Percentiles rank a stretch among this genome's conserved stretches.
These are phyloP conservation scores for Apteryx mantelli DNA, from an alignment of 2,113 vertebrate species.

Conservation along the genomic window DNA sequence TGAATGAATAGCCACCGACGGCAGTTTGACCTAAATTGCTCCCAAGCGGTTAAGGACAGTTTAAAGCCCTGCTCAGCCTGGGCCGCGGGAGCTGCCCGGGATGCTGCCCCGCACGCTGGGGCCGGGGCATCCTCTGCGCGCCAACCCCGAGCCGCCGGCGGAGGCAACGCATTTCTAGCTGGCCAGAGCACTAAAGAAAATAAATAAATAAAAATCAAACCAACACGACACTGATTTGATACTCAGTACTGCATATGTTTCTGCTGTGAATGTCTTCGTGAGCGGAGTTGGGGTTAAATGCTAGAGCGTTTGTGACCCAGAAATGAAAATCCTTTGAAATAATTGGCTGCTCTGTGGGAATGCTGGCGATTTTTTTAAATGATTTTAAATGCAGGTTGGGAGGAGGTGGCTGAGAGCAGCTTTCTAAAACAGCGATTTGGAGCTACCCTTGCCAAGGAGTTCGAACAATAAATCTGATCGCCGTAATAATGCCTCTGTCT, in stretches of 20 bases:
- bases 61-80: neutral
- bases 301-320: neutral
- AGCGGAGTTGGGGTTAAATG: constrained; percentile 4
- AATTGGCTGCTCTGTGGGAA: neutral
- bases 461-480: neutral
- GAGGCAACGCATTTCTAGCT: neutral
- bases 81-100: neutral
- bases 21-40: neutral
- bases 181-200: neutral
- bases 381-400: neutral
- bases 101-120: neutral
- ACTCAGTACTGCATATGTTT: neutral
- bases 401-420: neutral
- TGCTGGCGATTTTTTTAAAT: neutral
- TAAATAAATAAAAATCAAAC: neutral
- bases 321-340: constrained; percentile 4
- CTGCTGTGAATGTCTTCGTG: neutral
- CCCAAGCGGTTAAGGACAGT: neutral
- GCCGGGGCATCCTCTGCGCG: fast-evolving
- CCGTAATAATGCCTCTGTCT: neutral
- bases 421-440: neutral
- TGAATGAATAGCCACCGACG: neutral
- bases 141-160: fast-evolving
- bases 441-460: neutral
- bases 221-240: neutral